Evolutionary conservation across 2,797 vertebrate genomes (phyloP).

Genomic region (Pyrocephalus nanus): DNA sequence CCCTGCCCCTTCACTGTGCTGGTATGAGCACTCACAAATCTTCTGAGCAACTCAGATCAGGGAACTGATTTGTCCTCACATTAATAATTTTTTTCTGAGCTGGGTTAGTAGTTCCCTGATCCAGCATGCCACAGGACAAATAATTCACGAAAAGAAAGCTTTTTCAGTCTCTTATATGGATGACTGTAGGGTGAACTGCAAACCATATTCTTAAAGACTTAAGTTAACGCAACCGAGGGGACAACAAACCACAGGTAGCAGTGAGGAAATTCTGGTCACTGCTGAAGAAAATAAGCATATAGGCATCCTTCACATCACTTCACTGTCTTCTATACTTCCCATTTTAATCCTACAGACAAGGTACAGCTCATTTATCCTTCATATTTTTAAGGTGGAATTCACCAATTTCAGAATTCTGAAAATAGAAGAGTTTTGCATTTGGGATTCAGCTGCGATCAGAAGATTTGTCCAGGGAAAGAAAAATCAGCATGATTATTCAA

Average conservation of each 20-base stretch:
- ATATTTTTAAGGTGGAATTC: background rate
- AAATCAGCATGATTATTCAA: background rate
- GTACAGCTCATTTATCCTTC: background rate
- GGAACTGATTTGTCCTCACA: background rate
- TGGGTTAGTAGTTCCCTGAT: background rate
- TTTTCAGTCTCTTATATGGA: background rate
- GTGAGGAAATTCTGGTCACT: background rate
- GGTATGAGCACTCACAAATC: background rate
- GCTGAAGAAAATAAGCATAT: background rate
- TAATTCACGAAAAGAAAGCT: background rate
- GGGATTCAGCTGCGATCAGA: background rate
- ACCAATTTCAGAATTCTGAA: background rate
- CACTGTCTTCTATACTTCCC: background rate
- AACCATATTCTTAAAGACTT: background rate
- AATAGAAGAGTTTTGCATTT: background rate
- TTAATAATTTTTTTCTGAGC: background rate
- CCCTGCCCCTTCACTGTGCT: background rate
- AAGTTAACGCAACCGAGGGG: background rate
- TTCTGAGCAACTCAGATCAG: background rate
- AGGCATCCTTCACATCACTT: background rate
- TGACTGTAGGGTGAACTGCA: background rate
- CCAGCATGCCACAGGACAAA: background rate
- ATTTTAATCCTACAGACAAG: background rate
- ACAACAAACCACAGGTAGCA: background rate
- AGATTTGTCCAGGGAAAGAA: background rate